phyloP scores from a whole-genome alignment of 2,113 vertebrate species.

The Poeciliopsis occidentalis region DNA sequence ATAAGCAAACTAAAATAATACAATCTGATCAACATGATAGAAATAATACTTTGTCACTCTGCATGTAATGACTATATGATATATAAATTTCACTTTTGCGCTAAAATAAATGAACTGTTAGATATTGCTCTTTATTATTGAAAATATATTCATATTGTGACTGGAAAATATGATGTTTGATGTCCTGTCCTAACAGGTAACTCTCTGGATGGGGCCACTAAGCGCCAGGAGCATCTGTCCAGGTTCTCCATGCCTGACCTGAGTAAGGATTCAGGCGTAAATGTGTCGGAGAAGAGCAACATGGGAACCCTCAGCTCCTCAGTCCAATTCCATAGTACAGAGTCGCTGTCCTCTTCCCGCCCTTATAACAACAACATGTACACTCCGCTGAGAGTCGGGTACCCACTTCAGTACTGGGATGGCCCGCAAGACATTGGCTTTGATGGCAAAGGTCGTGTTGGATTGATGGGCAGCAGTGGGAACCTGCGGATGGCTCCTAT shows the following conservation, averaged over 20 bases:
- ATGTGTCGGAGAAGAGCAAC: conserved; percentile 96
- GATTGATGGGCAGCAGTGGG: conserved; percentile 82
- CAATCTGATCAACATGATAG: no score
- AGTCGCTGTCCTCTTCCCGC: conserved; percentile 90
- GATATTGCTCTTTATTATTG: no score
- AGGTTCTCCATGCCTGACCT: conserved; percentile 99
- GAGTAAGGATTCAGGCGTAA: conserved; percentile 98
- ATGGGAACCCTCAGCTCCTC: conserved; percentile 98
- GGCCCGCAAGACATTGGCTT: conserved; percentile 82
- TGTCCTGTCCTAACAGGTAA: conserved; percentile 79
- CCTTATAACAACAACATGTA: conserved; percentile 92
- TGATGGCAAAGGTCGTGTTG: conserved; percentile 79
- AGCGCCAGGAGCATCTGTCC: conserved; percentile 95
- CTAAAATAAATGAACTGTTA: no score
- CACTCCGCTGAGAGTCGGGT: conserved; percentile 77
- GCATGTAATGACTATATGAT: no score
- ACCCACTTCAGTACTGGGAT: conserved; percentile 86
- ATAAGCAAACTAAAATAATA: no score
- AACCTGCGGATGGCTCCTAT: conserved; percentile 82
- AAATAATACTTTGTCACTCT: background rate
- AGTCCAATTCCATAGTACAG: conserved; percentile 93
- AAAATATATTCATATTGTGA: background rate
- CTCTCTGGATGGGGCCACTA: conserved; percentile 89
- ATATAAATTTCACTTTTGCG: no score
- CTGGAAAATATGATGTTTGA: conserved; percentile 10